Evolutionary conservation across 2,888 invertebrate genomes (phyloP).

Genomic region (Sesia bembeciformis): DNA sequence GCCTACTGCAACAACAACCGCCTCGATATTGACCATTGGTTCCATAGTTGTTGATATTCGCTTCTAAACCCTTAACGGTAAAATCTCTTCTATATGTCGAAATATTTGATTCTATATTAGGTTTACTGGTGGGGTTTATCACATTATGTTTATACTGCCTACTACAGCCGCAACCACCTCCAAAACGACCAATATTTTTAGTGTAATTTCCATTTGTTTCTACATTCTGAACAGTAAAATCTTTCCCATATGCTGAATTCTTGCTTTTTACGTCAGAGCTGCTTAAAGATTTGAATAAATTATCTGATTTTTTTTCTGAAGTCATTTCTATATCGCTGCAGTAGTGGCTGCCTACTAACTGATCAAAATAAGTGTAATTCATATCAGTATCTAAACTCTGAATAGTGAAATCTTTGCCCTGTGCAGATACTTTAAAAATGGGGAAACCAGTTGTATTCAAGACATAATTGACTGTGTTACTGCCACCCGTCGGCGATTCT

Average conservation of each 20-base stretch:
- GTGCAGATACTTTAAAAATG: constrained; percentile 25
- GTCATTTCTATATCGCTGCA: too few species aligned
- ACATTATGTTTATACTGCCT: neutral
- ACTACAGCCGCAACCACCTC: neutral
- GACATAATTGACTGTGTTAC: constrained; percentile 36
- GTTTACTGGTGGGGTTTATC: neutral
- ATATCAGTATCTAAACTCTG: neutral
- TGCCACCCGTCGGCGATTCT: constrained; percentile 5
- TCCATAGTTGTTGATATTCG: neutral
- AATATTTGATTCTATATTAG: neutral
- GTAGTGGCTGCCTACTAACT: too few species aligned
- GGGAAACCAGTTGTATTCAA: constrained; percentile 24
- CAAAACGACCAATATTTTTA: neutral
- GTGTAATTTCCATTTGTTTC: constrained; percentile 7
- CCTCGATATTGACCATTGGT: constrained; percentile 4
- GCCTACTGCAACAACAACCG: constrained; percentile 20
- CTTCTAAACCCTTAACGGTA: too few species aligned
- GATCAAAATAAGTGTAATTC: neutral
- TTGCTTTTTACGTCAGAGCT: too few species aligned
- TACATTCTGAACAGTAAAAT: constrained; percentile 25
- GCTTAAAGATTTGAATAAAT: too few species aligned
- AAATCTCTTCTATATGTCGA: neutral
- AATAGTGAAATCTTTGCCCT: constrained; percentile 21
- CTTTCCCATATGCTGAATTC: neutral
- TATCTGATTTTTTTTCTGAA: too few species aligned